phyloP scores from a whole-genome alignment of 2,888 invertebrate species.

The Campoletis raptor region DNA sequence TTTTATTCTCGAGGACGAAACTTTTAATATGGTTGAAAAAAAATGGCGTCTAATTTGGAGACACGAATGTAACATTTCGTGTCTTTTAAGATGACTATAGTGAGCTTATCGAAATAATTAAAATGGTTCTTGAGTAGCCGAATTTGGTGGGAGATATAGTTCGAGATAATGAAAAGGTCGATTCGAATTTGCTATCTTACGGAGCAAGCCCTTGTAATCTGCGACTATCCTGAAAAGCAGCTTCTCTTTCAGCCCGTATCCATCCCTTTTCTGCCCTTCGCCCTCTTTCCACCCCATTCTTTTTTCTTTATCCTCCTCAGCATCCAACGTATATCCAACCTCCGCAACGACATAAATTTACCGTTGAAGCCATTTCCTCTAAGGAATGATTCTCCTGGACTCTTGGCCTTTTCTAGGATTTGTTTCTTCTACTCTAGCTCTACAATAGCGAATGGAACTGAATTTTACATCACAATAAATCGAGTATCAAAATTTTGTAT shows the following conservation, averaged over 20 bases:
- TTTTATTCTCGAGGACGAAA: conserved; percentile 5
- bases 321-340: conserved; percentile 60
- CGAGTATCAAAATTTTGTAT: background rate
- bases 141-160: conserved; percentile 47
- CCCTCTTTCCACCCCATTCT: conserved; percentile 28
- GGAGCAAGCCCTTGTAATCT: conserved; percentile 57
- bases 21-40: background rate
- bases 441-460: conserved; percentile 22
- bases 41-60: conserved; percentile 1
- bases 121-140: conserved; percentile 39
- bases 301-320: conserved; percentile 53
- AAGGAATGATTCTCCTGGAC: conserved; percentile 56
- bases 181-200: conserved; percentile 59
- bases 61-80: background rate
- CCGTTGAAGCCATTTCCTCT: conserved; percentile 62
- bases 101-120: conserved; percentile 60
- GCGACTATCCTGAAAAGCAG: conserved; percentile 57
- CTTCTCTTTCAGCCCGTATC: conserved; percentile 53
- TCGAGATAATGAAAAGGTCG: conserved; percentile 50
- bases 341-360: conserved; percentile 67
- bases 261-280: conserved; percentile 3
- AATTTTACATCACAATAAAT: background rate
- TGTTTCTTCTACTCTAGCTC: conserved; percentile 17
- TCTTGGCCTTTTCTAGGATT: conserved; percentile 48
- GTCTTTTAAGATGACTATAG: conserved; percentile 8